Conservation (phyloP, 1,140 invertebrate genomes). For the Musca domestica region DNA sequence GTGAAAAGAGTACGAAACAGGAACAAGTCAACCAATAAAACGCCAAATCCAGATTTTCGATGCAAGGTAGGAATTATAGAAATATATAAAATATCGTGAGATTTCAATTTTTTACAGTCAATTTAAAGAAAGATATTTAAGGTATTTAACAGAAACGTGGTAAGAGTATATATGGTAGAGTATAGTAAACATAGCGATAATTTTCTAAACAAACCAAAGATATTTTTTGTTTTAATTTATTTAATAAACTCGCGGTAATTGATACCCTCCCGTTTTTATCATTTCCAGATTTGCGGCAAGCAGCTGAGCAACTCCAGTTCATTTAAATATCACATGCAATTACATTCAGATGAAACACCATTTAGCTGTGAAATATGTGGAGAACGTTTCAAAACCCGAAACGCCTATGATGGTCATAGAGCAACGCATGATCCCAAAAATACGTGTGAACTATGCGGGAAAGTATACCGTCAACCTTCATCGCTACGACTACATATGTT, state of each 20-base stretch:
- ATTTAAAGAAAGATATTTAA: no score
- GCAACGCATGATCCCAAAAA: conserved; percentile 46
- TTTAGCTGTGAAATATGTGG: conserved; percentile 38
- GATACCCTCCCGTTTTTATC: background rate
- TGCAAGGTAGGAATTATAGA: conserved; percentile 20
- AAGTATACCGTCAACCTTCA: conserved; percentile 48
- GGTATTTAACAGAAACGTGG: no score
- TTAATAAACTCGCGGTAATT: background rate
- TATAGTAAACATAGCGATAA: no score
- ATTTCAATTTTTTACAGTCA: no score
- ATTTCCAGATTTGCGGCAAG: conserved; percentile 31
- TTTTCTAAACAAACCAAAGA: no score
- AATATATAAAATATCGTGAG: background rate
- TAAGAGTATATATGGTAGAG: no score
- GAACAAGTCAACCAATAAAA: background rate
- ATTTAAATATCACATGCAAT: conserved; percentile 50
- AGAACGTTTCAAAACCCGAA: conserved; percentile 40
- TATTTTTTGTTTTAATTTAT: background rate
- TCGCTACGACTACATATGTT: conserved; percentile 48
- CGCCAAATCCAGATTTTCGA: conserved; percentile 20
- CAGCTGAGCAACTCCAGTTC: conserved; percentile 26
- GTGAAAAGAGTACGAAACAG: conserved; percentile 16
- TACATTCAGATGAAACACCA: conserved; percentile 43
- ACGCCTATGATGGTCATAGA: conserved; percentile 48
- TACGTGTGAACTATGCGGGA: conserved; percentile 46